Evolutionary conservation across 1,140 invertebrate genomes (phyloP).

Genomic region (Alviniconcha marisindica): DNA sequence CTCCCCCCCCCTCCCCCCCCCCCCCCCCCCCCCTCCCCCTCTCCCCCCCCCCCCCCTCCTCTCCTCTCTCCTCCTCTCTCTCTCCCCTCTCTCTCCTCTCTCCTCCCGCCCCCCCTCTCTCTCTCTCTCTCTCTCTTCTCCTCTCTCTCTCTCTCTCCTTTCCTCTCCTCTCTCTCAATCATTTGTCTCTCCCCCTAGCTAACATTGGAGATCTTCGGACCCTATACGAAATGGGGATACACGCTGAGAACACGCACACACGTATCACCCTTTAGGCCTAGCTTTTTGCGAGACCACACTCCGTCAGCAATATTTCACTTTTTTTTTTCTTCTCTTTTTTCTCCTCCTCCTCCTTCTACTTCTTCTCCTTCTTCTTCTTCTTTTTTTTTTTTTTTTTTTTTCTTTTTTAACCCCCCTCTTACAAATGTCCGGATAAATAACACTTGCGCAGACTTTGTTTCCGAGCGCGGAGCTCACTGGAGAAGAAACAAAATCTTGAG

Average conservation of each 20-base stretch:
- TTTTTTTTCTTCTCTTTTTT: background rate
- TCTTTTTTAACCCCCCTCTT: too few species aligned
- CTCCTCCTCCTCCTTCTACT: too few species aligned
- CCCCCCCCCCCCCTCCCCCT: background rate
- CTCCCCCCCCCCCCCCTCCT: background rate
- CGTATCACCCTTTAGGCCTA: background rate
- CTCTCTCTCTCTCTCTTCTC: too few species aligned
- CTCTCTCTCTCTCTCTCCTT: background rate
- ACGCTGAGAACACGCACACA: background rate
- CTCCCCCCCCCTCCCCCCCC: background rate
- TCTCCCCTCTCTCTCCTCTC: background rate
- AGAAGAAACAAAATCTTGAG: too few species aligned
- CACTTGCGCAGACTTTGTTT: too few species aligned
- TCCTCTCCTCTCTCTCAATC: background rate
- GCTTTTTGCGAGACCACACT: background rate
- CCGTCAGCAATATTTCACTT: background rate
- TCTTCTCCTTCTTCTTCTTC: too few species aligned
- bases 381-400: too few species aligned
- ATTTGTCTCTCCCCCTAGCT: too few species aligned
- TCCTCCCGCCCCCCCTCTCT: too few species aligned
- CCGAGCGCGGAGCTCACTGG: too few species aligned
- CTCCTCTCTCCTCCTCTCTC: background rate
- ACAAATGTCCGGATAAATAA: too few species aligned
- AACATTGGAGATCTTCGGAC: background rate
- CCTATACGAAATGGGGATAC: background rate